Evolutionary conservation across 2,113 vertebrate species (phyloP).

Genomic region (Marmota monax): DNA sequence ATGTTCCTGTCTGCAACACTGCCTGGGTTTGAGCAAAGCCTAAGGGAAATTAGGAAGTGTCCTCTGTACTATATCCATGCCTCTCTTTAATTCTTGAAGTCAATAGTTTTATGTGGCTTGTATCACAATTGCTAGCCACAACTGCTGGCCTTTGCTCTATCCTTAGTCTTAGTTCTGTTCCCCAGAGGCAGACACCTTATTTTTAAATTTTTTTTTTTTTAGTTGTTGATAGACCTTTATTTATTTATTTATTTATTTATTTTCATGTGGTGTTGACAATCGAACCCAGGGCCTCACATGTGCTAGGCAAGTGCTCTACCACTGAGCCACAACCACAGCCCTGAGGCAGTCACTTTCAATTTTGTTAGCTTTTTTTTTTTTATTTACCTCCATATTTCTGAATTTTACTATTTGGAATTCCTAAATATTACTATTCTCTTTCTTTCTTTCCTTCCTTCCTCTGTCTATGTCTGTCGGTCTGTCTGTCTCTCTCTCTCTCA

Average conservation of each 20-base stretch:
- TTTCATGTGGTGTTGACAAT: too few species aligned
- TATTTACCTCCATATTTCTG: neutral
- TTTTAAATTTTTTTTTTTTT: neutral
- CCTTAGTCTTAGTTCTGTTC: neutral
- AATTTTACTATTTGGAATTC: constrained; percentile 20
- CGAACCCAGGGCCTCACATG: too few species aligned
- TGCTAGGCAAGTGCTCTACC: too few species aligned
- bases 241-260: too few species aligned
- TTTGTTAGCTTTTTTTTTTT: neutral
- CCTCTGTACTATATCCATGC: neutral
- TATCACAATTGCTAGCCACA: neutral
- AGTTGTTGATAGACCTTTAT: too few species aligned
- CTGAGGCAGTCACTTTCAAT: neutral
- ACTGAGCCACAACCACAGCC: too few species aligned
- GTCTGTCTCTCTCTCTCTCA: too few species aligned
- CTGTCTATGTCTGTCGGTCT: too few species aligned
- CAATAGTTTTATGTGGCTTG: neutral
- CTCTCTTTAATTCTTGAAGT: constrained; percentile 10
- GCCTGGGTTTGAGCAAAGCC: neutral
- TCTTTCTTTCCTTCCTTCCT: neutral
- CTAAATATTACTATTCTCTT: constrained; percentile 1
- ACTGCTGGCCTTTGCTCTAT: neutral
- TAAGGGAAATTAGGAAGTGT: neutral
- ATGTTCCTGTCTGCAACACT: neutral
- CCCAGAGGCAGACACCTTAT: neutral